Conservation (phyloP, 2,888 invertebrate genomes). For the Meteorus cinctellus region DNA sequence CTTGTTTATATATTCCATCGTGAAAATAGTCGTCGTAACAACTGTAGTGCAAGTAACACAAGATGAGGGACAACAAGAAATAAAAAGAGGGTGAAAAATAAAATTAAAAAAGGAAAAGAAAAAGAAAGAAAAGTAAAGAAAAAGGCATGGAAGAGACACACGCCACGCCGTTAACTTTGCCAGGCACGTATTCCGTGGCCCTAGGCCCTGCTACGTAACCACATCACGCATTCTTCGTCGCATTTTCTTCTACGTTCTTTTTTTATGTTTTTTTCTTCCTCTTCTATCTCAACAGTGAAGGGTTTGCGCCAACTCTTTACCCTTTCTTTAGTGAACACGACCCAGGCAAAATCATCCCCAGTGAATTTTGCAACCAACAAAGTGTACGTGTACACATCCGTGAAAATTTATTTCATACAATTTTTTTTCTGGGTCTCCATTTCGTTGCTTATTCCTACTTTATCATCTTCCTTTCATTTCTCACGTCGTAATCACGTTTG, state of each 20-base stretch:
- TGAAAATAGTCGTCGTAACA: slow-evolving; percentile 13
- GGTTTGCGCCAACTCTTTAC: slow-evolving; percentile 13
- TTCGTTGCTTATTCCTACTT: not conserved
- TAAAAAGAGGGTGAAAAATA: not conserved
- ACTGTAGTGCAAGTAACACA: slow-evolving; percentile 14
- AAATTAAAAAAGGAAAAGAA: not conserved
- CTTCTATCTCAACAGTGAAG: not conserved
- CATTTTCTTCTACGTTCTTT: not conserved
- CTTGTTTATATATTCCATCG: slow-evolving; percentile 2
- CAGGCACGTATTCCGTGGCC: slow-evolving; percentile 60
- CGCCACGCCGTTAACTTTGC: slow-evolving; percentile 7
- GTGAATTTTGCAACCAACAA: slow-evolving; percentile 13
- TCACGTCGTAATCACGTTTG: not conserved
- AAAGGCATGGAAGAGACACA: slow-evolving; percentile 9
- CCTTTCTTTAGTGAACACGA: slow-evolving; percentile 5
- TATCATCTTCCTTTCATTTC: not conserved
- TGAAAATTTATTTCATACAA: slow-evolving; percentile 1
- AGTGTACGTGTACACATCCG: slow-evolving; percentile 7
- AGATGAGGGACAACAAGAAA: slow-evolving; percentile 8
- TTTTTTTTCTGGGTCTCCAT: not conserved
- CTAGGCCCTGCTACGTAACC: slow-evolving; percentile 61
- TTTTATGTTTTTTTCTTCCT: slow-evolving; percentile 4
- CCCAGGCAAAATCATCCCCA: slow-evolving; percentile 11
- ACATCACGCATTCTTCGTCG: slow-evolving; percentile 58
- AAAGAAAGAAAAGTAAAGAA: not conserved